A percentile compares a stretch with the other conserved stretches of the same genome.
These are phyloP conservation scores for Bombyx mori DNA, from an alignment of 1,140 invertebrate genomes.

Conservation along the genomic window DNA sequence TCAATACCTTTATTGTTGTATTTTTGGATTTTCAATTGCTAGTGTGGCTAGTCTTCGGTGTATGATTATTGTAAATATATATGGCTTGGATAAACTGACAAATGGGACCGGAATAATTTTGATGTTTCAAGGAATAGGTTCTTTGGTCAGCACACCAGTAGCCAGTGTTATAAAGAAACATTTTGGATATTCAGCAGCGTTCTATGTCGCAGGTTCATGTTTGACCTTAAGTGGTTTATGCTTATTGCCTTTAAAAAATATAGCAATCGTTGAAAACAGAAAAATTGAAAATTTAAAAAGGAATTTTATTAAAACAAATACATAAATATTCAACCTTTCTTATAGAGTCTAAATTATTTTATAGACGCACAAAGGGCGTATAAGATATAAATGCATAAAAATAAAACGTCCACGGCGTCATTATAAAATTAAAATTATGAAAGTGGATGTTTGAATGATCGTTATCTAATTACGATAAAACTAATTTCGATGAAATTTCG, in stretches of 20 bases:
- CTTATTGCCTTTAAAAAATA: constrained; percentile 28
- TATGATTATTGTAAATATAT: constrained; percentile 45
- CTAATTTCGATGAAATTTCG: no score
- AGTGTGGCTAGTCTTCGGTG: constrained; percentile 41
- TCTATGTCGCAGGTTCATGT: constrained; percentile 46
- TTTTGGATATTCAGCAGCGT: constrained; percentile 40
- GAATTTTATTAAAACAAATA: no score
- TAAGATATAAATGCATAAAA: no score
- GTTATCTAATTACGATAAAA: no score
- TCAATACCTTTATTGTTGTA: constrained; percentile 46
- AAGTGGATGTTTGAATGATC: no score
- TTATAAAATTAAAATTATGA: no score
- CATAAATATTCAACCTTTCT: no score
- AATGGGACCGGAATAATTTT: constrained; percentile 56
- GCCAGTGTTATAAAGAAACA: constrained; percentile 40
- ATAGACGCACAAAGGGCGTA: no score
- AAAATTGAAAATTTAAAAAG: neutral
- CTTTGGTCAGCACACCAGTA: constrained; percentile 49
- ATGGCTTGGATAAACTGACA: constrained; percentile 58
- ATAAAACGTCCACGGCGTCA: no score
- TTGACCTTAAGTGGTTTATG: constrained; percentile 36
- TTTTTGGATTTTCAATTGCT: constrained; percentile 49
- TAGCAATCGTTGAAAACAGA: constrained; percentile 23
- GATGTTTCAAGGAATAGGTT: constrained; percentile 54
- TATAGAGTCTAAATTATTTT: no score